A percentile compares a stretch with the other conserved stretches of the same genome.
phyloP scores from a whole-genome alignment of 1,140 invertebrate species.

The Andricus grossulariae region DNA sequence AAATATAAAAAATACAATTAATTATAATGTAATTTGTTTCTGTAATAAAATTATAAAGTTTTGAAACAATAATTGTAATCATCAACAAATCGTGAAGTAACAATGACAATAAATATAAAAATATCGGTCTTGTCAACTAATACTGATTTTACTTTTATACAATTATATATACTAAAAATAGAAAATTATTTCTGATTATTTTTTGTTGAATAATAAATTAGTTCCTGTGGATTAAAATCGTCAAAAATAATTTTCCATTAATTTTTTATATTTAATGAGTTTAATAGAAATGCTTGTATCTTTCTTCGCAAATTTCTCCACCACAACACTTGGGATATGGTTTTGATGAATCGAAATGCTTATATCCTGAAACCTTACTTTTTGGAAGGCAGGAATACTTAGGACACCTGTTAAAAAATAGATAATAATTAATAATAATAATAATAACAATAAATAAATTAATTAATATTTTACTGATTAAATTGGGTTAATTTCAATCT shows the following conservation, averaged over 20 bases:
- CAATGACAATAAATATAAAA: no score
- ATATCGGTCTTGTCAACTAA: no score
- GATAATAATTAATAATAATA: no score
- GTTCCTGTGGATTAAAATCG: not conserved
- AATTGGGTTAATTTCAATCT: not conserved
- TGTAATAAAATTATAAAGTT: no score
- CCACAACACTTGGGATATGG: slow-evolving; percentile 42
- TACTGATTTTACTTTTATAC: not conserved
- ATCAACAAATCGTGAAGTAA: no score
- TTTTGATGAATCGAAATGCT: not conserved
- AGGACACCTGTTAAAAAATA: slow-evolving; percentile 37
- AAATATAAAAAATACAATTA: no score
- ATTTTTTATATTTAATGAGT: not conserved
- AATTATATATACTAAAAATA: not conserved
- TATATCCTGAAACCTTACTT: slow-evolving; percentile 34
- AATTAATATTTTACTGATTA: no score
- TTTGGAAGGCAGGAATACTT: not conserved
- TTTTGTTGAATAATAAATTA: not conserved
- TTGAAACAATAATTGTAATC: no score
- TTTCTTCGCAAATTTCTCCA: slow-evolving; percentile 33
- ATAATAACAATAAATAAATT: no score
- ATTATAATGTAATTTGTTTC: no score
- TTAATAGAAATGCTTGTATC: not conserved
- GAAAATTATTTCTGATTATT: not conserved
- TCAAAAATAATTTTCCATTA: not conserved